Base-by-base conservation (phyloP, 2,888 invertebrate species). In the Nephrotoma appendiculata region DNA sequence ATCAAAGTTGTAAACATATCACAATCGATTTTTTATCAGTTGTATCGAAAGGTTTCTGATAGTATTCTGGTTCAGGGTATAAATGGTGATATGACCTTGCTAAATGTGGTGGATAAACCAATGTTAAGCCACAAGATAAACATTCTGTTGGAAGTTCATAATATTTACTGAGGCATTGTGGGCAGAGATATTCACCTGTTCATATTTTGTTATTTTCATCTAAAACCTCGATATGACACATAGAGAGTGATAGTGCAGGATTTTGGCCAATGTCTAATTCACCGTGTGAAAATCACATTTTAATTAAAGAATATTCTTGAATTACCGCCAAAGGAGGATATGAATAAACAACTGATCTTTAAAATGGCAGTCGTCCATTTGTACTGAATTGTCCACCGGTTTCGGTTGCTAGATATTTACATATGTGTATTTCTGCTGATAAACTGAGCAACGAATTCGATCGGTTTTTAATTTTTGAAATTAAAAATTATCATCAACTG, bases 61-160 rank as follows among this genome's bases (percentile, higher is more conserved):
- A 84, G 96, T 95, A 86, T n/a, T n/a, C n/a, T n/a, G n/a, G n/a
- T n/a, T 98, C 96, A 0, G 99, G 99, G 91, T 99, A 98, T 88
- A 99, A 93, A 92, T 99, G 99, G 91, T 99, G 99, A 91, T 99
- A 99, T 0, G 99, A 98, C 88, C 99, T 94, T 3, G 99, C 99
- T 86, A 99, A 93, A 93, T 99, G 99, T 41, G 99, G 99, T 1
- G 99, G 99, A 0, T 99, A 98, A 12, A 99, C 99, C 86, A 99
- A 93, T 5, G 98, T 99, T 87, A 99, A 93, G 0, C 98, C 98
- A 92, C 99, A 99, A 9, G 97, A 96, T 90, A 96, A 94, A 91
- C 99, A 99, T 92, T 99, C 99, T 3, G 98, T 97, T 0, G 99
- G 99, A 89, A 99, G 93, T 91, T 99, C 98, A 92, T 99, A 99